phyloP scores from a whole-genome alignment of 2,113 vertebrate genomes.

The Dipodomys merriami region DNA sequence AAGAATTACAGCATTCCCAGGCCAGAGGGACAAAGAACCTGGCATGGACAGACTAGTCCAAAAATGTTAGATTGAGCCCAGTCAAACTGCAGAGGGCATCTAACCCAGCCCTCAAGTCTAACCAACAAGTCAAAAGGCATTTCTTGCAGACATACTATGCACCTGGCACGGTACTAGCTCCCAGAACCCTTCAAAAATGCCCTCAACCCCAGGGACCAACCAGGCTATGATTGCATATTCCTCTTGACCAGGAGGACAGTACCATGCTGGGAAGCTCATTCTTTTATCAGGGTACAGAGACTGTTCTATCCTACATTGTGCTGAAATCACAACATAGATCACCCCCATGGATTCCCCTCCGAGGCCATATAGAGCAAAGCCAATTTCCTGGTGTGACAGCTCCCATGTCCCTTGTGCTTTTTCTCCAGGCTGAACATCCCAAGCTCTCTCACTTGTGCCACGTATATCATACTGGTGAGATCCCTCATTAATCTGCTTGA shows the following conservation, averaged over 20 bases:
- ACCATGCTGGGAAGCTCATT: neutral
- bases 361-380: constrained; percentile 6
- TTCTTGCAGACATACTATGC: constrained; percentile 20
- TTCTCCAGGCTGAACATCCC: constrained; percentile 27
- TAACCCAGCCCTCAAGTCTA: neutral
- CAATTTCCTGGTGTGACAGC: constrained; percentile 3
- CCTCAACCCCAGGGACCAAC: neutral
- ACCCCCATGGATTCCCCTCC: neutral
- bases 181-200: neutral
- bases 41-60: neutral
- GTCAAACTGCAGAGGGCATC: neutral
- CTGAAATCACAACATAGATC: neutral
- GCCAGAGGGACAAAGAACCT: neutral
- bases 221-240: neutral
- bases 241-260: neutral
- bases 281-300: neutral
- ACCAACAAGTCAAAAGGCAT: neutral
- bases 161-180: neutral
- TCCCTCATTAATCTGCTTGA: constrained; percentile 32
- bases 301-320: neutral
- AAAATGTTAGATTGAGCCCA: neutral
- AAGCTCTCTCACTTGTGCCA: neutral
- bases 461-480: neutral
- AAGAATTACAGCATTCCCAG: neutral
- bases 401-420: neutral